These are phyloP conservation scores for Scrobipalpa atriplicella DNA, from an alignment of 2,888 invertebrate species.

Conservation along the genomic window DNA sequence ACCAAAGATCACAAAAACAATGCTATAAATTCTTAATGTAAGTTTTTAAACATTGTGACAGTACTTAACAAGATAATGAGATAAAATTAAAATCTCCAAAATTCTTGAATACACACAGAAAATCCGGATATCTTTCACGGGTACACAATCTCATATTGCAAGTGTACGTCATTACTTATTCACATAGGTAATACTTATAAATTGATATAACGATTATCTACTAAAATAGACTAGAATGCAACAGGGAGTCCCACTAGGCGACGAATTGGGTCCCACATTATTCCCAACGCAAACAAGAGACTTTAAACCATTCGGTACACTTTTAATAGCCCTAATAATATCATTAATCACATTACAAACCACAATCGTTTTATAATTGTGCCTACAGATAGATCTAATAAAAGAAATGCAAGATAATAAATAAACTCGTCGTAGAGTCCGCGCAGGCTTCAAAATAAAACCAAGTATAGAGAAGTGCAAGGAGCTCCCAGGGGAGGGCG, in stretches of 20 bases:
- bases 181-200: neutral
- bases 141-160: neutral
- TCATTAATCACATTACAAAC: conserved; percentile 48
- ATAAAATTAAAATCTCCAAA: neutral
- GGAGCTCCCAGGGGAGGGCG: conserved; percentile 34
- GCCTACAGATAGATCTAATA: conserved; percentile 50
- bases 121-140: conserved; percentile 10
- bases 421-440: conserved; percentile 45
- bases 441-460: conserved; percentile 37
- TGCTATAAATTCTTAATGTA: neutral
- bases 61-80: neutral
- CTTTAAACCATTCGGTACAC: conserved; percentile 38
- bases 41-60: conserved; percentile 11
- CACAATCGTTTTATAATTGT: conserved; percentile 58
- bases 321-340: conserved; percentile 32
- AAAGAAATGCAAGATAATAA: conserved; percentile 50
- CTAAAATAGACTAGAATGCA: neutral
- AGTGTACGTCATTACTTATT: neutral
- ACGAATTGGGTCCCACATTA: neutral
- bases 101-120: conserved; percentile 1
- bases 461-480: conserved; percentile 39
- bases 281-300: conserved; percentile 31
- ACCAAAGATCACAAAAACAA: conserved; percentile 7
- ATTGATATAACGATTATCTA: neutral
- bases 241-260: neutral